Evolutionary conservation across 2,113 vertebrate species (phyloP).

Genomic region (Lophochroa leadbeateri): DNA sequence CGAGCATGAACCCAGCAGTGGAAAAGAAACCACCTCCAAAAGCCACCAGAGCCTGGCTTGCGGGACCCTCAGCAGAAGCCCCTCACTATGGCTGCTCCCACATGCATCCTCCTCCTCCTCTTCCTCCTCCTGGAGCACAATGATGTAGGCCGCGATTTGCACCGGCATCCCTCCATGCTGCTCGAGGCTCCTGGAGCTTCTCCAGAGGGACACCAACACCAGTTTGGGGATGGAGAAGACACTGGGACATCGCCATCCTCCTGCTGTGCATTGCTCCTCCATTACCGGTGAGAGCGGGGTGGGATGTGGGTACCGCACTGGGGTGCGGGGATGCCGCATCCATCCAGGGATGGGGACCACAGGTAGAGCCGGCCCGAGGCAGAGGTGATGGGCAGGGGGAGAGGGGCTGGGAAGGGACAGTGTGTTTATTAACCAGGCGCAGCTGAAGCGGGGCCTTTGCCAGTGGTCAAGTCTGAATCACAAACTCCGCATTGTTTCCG

Average conservation of each 20-base stretch:
- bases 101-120: neutral
- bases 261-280: neutral
- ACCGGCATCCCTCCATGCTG: neutral
- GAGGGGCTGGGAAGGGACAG: constrained; percentile 39
- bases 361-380: neutral
- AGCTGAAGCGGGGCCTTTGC: constrained; percentile 51
- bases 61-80: neutral
- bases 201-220: accelerated
- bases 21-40: neutral
- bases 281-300: neutral
- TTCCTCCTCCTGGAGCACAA: neutral
- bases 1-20: accelerated
- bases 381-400: neutral
- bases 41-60: neutral
- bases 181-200: neutral
- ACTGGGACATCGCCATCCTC: accelerated
- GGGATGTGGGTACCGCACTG: accelerated
- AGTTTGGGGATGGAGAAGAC: accelerated
- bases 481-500: constrained; percentile 64
- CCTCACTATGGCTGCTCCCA: accelerated
- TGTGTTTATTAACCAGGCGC: constrained; percentile 4
- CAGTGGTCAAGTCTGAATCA: constrained; percentile 62
- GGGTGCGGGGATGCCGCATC: accelerated
- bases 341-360: accelerated
- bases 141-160: accelerated